Evolutionary conservation across 2,797 vertebrate species (phyloP).

Genomic region (Luscinia luscinia): DNA sequence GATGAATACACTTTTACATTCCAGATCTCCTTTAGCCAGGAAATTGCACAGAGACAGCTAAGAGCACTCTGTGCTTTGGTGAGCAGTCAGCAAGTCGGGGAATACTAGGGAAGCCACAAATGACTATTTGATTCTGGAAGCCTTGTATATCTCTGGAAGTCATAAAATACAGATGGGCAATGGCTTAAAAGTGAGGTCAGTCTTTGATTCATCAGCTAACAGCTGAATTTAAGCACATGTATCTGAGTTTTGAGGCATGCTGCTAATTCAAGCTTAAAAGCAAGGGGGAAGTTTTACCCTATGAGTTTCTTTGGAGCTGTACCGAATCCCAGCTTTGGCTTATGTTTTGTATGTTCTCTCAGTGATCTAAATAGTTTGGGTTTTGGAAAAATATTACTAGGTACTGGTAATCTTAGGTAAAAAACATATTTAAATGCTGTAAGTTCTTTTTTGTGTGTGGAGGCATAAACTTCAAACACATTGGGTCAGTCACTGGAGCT

Average conservation of each 20-base stretch:
- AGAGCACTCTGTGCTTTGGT: background rate
- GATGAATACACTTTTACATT: constrained; percentile 42
- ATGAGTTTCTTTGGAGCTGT: background rate
- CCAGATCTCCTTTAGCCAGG: constrained; percentile 46
- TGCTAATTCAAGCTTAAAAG: constrained; percentile 17
- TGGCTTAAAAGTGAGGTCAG: constrained; percentile 29
- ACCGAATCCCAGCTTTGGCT: background rate
- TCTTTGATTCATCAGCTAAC: constrained; percentile 32
- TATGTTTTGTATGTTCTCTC: background rate
- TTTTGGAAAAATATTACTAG: background rate
- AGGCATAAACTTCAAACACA: background rate
- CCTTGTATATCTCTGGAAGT: constrained; percentile 38
- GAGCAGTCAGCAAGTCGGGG: constrained; percentile 6
- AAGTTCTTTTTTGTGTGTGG: background rate
- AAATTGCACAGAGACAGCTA: constrained; percentile 40
- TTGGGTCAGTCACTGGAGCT: background rate
- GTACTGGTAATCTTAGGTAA: background rate
- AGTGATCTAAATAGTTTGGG: background rate
- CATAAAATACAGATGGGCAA: constrained; percentile 57
- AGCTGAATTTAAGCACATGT: background rate
- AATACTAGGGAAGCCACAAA: constrained; percentile 31
- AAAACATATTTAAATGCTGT: background rate
- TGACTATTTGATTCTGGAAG: constrained; percentile 31
- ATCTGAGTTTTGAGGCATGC: background rate
- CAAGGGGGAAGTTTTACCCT: background rate